Evolutionary conservation across 2,797 vertebrate genomes (phyloP).

Genomic region (Enteromius unitaeniatus): DNA sequence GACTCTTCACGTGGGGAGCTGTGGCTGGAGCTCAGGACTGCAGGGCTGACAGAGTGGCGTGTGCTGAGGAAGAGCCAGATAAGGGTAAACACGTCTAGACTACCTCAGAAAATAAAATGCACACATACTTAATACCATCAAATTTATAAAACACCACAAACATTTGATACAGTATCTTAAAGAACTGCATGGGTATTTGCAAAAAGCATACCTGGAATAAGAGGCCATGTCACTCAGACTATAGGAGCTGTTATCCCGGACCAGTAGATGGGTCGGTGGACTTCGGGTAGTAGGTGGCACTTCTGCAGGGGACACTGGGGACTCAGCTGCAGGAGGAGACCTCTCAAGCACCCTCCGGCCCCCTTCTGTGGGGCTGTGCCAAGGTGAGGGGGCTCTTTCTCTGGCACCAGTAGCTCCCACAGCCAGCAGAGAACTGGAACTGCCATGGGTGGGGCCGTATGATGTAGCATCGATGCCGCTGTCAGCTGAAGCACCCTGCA

Average conservation of each 20-base stretch:
- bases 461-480: constrained; percentile 94
- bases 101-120: neutral
- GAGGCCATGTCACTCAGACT: constrained; percentile 90
- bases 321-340: constrained; percentile 85
- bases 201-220: constrained; percentile 85
- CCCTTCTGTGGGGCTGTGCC: constrained; percentile 95
- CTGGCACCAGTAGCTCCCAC: constrained; percentile 79
- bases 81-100: constrained; percentile 8
- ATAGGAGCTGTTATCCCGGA: constrained; percentile 91
- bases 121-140: neutral
- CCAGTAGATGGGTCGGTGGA: constrained; percentile 88
- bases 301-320: constrained; percentile 81
- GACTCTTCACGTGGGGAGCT: constrained; percentile 95
- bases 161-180: neutral
- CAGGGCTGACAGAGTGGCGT: constrained; percentile 89
- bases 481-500: constrained; percentile 92
- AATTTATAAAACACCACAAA: neutral
- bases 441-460: constrained; percentile 86
- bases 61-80: constrained; percentile 68
- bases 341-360: constrained; percentile 81
- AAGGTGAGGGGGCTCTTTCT: constrained; percentile 85
- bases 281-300: constrained; percentile 78
- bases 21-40: constrained; percentile 87
- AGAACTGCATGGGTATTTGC: neutral
- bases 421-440: constrained; percentile 85